Percentiles rank a stretch among this genome's conserved stretches.
phyloP scores from a whole-genome alignment of 2,113 vertebrate genomes.

The Oxyruncus cristatus region DNA sequence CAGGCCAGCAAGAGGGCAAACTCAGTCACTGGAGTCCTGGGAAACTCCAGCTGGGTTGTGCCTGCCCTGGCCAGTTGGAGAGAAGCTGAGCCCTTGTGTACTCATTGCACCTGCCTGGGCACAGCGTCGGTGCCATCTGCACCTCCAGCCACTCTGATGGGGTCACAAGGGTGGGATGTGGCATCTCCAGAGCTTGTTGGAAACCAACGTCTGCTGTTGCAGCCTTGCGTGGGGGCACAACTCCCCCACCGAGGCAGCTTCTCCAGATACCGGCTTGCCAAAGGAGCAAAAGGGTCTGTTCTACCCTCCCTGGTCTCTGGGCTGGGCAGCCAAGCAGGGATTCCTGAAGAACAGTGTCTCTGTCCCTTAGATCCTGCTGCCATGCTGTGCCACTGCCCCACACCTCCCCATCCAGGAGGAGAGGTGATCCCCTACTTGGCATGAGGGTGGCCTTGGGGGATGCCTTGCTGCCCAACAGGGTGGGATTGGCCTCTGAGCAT shows the following conservation, averaged over 20 bases:
- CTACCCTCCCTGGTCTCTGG: not conserved
- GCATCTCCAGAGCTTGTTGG: not conserved
- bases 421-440: fast-evolving
- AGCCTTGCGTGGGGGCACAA: fast-evolving
- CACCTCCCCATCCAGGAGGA: not conserved
- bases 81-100: fast-evolving
- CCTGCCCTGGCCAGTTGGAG: not conserved
- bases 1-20: not conserved
- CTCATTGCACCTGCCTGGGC: not conserved
- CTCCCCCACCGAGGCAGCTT: not conserved
- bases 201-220: not conserved
- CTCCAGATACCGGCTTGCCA: not conserved
- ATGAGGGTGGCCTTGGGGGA: fast-evolving
- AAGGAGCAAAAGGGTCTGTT: not conserved
- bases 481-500: not conserved
- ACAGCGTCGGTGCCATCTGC: fast-evolving
- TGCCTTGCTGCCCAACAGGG: not conserved
- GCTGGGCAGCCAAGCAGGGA: not conserved
- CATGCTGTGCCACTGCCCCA: not conserved
- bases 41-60: not conserved
- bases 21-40: not conserved
- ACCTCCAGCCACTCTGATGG: not conserved
- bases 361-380: fast-evolving
- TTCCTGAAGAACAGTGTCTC: not conserved
- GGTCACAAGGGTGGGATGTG: not conserved